These are phyloP conservation scores for Diadegma fenestrale DNA, from an alignment of 2,888 invertebrate genomes.

Conservation along the genomic window DNA sequence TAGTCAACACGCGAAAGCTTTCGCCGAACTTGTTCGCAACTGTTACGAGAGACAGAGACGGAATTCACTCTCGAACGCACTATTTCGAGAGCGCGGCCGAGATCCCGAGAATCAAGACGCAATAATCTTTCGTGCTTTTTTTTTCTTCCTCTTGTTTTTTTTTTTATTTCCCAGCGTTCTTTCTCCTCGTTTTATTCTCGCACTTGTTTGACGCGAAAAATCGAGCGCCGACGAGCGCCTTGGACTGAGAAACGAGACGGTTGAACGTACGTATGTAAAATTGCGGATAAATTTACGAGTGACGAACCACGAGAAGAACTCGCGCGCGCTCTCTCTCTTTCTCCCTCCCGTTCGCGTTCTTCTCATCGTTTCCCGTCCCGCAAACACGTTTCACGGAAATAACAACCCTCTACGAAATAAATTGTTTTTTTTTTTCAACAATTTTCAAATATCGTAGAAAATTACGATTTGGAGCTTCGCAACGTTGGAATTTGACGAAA, in stretches of 20 bases:
- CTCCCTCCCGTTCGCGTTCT: slow-evolving; percentile 42
- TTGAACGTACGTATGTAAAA: slow-evolving; percentile 17
- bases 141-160: slow-evolving; percentile 11
- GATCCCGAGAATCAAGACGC: slow-evolving; percentile 60
- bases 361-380: background rate
- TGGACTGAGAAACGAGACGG: slow-evolving; percentile 35
- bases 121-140: slow-evolving; percentile 53
- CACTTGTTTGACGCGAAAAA: slow-evolving; percentile 54
- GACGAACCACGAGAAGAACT: slow-evolving; percentile 42
- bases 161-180: slow-evolving; percentile 1
- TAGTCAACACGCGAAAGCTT: background rate
- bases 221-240: background rate
- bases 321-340: too few relatives aligned
- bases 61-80: slow-evolving; percentile 67
- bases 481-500: too few relatives aligned
- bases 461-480: background rate
- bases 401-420: background rate
- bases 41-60: slow-evolving; percentile 10
- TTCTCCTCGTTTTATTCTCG: slow-evolving; percentile 12
- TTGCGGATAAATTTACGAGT: slow-evolving; percentile 49
- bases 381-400: slow-evolving; percentile 14
- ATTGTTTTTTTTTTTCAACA: background rate
- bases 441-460: background rate
- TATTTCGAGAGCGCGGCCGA: slow-evolving; percentile 76
- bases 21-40: slow-evolving; percentile 21